phyloP scores from a whole-genome alignment of 1,140 invertebrate genomes.

The Lineus longissimus region DNA sequence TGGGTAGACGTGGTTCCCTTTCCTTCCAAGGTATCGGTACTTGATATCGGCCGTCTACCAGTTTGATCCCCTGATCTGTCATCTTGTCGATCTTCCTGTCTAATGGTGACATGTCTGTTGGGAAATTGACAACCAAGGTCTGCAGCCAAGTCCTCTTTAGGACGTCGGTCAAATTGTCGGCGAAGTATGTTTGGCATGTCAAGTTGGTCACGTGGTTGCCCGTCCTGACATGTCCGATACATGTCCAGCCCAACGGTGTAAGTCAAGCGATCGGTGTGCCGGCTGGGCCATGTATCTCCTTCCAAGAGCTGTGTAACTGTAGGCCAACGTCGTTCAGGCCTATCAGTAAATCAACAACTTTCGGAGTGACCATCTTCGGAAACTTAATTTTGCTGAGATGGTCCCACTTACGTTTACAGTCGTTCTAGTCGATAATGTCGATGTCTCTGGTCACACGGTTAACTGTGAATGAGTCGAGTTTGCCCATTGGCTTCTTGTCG shows the following conservation, averaged over 20 bases:
- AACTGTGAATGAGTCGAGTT: background rate
- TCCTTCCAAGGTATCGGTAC: constrained; percentile 20
- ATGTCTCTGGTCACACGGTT: background rate
- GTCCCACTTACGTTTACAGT: background rate
- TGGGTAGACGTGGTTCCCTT: background rate
- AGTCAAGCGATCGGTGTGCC: constrained; percentile 11
- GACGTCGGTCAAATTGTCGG: background rate
- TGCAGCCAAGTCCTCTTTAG: background rate
- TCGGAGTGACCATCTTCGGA: background rate
- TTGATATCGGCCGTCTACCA: background rate
- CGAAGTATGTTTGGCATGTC: too few relatives aligned
- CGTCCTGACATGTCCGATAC: constrained; percentile 1
- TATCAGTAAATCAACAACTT: background rate
- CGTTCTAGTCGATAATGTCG: background rate
- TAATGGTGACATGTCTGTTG: background rate
- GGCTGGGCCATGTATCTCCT: background rate
- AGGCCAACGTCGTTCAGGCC: background rate
- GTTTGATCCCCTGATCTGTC: background rate
- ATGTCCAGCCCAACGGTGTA: constrained; percentile 19
- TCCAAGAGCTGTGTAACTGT: background rate
- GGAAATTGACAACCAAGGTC: background rate
- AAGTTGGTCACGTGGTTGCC: background rate
- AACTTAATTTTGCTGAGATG: background rate
- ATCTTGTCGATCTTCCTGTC: background rate
- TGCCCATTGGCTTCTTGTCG: background rate